Base-by-base conservation (phyloP, 2,888 invertebrate species). In the Drosophila heteroneura region DNA sequence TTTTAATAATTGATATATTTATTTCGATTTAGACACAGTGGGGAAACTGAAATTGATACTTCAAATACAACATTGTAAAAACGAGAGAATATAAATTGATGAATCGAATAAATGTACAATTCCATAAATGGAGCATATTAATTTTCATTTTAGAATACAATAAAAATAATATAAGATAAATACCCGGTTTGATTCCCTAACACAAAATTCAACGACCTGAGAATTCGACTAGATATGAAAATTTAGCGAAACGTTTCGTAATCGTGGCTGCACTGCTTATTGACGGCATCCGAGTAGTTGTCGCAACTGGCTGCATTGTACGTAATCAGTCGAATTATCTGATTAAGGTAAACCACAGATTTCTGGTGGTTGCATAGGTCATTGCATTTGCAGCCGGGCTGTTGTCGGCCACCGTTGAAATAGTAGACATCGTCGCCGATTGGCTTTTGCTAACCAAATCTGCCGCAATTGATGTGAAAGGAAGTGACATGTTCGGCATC, bases 21-120 rank as follows among this genome's bases (percentile, higher is more conserved):
- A 64, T 75, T 62, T 58, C 28, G 30, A 54, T 77, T 69, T 19
- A 41, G 61, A 37, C 14, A 41, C 10, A 47, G 47, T 61, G 32
- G 57, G 53, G 52, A 65, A 58, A 64, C 70, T 77, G 52, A 56
- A 70, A 39, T 54, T 47, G 28, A 58, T 58, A 64, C 12, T 44
- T 53, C 1, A 47, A 58, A 26, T 19, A 33, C 19, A 47, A 49
- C n/a, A 49, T n/a, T 68, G 67, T 77, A 57, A 60, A 77, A 78
- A 63, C 22, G 54, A 58, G 28, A 37, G 28, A 33, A 26, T n/a
- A 44, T 6, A 44, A 74, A 53, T 33, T 58, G 51, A 65, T 61
- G 66, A 83, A 63, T 51, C 71, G 70, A 81, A 75, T 73, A 84
- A 80, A 69, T 71, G 68, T 76, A 76, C 70, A 68, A 62, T 32